phyloP scores from a whole-genome alignment of 2,888 invertebrate genomes.

The Autographa pulchrina region DNA sequence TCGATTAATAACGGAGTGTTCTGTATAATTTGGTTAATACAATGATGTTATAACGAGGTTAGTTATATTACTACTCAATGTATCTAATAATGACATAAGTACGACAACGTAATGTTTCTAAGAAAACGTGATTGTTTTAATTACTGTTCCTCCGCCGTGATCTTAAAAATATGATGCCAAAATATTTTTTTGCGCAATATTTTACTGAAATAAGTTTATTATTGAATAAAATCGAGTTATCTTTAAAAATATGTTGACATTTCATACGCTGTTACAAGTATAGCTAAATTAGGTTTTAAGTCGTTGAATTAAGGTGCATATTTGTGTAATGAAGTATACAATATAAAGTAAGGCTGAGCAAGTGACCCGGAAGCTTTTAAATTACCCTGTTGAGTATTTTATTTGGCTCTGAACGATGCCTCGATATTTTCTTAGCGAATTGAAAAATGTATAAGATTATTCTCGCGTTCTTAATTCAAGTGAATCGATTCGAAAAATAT shows the following conservation, averaged over 20 bases:
- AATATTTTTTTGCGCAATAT: conserved; percentile 2
- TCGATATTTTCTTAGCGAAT: conserved; percentile 65
- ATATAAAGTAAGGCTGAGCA: conserved; percentile 72
- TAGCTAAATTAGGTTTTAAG: conserved; percentile 49
- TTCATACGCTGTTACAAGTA: neutral
- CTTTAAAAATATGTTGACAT: conserved; percentile 22
- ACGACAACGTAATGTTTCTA: neutral
- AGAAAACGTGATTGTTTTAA: neutral
- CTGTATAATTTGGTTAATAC: too few species aligned
- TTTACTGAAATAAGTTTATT: conserved; percentile 19
- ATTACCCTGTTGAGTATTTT: conserved; percentile 81
- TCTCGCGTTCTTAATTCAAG: conserved; percentile 9
- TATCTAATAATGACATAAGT: neutral
- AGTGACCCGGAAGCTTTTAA: conserved; percentile 81
- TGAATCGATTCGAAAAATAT: conserved; percentile 13
- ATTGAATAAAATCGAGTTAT: conserved; percentile 32
- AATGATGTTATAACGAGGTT: too few species aligned
- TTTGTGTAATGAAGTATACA: conserved; percentile 63
- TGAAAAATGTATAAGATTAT: conserved; percentile 58
- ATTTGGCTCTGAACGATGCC: conserved; percentile 71
- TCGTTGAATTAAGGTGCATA: conserved; percentile 65
- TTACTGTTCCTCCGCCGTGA: too few species aligned
- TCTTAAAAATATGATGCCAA: conserved; percentile 10
- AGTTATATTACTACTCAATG: too few species aligned
- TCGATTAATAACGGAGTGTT: too few species aligned